Percentiles rank a stretch among this genome's conserved stretches.
Conservation (phyloP, 2,113 vertebrate species). For the Thamnophis sirtalis region DNA sequence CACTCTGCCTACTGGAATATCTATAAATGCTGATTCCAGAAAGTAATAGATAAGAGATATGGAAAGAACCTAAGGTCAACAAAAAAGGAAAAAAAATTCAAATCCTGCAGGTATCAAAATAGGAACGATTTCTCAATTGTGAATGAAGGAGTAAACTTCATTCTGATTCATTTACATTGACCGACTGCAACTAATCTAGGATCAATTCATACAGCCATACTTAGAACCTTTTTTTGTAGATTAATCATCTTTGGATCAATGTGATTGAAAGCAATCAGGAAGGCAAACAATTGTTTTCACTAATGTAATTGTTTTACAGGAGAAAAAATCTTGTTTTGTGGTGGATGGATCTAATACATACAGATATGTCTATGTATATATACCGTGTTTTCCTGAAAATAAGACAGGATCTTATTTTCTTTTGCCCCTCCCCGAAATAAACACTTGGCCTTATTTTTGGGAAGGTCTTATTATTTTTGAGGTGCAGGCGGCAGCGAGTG, state of each 20-base stretch:
- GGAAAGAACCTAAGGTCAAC: background rate
- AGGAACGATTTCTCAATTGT: background rate
- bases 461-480: no score
- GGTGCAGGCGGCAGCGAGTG: no score
- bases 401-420: no score
- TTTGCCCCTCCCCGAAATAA: no score
- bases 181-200: background rate
- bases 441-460: no score
- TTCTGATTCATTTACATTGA: background rate
- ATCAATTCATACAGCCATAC: background rate
- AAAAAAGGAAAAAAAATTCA: background rate
- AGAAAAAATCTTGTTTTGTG: background rate
- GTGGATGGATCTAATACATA: background rate
- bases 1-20: background rate
- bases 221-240: background rate
- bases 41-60: background rate
- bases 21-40: conserved; percentile 6
- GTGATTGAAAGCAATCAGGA: background rate
- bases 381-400: background rate
- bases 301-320: background rate
- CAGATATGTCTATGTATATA: background rate
- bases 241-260: background rate
- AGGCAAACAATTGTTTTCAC: background rate
- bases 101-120: background rate
- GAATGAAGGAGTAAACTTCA: background rate